These are phyloP conservation scores for Momotus momota DNA, from an alignment of 2,797 vertebrate genomes.

Conservation along the genomic window DNA sequence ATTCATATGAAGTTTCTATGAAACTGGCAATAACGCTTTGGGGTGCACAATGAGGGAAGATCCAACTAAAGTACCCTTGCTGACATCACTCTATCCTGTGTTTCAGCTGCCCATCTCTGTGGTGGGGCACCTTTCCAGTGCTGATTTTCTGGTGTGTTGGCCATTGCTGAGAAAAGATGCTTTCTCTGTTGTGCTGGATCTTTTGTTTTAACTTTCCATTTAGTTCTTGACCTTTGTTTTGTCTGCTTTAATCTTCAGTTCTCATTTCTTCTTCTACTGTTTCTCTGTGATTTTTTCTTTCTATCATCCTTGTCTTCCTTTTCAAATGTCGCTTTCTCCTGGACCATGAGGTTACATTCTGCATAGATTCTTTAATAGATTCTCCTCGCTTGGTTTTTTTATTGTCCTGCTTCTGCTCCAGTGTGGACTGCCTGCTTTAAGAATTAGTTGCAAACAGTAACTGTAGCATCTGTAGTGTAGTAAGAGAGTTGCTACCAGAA, in stretches of 20 bases:
- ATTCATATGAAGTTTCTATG: neutral
- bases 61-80: neutral
- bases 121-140: neutral
- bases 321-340: neutral
- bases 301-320: neutral
- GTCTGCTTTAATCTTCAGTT: neutral
- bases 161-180: neutral
- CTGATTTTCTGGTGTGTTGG: neutral
- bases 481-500: neutral
- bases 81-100: neutral
- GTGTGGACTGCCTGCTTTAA: neutral
- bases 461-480: neutral
- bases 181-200: neutral
- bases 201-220: neutral
- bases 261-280: neutral
- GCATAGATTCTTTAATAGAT: neutral
- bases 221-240: neutral
- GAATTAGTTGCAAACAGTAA: neutral
- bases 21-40: neutral
- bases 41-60: neutral
- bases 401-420: neutral
- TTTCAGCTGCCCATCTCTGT: neutral
- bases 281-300: neutral
- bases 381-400: neutral
- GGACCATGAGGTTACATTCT: neutral